A percentile compares a stretch with the other conserved stretches of the same genome.
Evolutionary conservation across 2,888 invertebrate genomes (phyloP).

Genomic region (Eledone cirrhosa): DNA sequence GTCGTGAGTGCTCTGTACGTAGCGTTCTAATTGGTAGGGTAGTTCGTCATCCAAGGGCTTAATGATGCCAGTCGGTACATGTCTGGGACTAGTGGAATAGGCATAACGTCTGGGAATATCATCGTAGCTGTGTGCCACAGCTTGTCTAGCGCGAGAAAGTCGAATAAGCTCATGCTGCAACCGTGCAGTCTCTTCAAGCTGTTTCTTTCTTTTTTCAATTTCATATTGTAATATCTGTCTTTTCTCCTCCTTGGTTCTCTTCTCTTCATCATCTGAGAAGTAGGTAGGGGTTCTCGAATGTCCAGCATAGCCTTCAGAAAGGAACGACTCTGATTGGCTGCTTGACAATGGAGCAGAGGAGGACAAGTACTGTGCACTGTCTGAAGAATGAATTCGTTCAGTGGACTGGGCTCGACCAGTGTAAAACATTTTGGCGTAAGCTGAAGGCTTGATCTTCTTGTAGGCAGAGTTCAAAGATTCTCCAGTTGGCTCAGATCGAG

Average conservation of each 20-base stretch:
- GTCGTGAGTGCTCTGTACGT: constrained; percentile 36
- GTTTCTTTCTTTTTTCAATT: constrained; percentile 72
- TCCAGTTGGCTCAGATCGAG: constrained; percentile 55
- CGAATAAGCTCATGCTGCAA: constrained; percentile 69
- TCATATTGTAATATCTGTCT: constrained; percentile 73
- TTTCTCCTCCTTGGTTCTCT: constrained; percentile 71
- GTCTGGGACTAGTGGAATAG: constrained; percentile 34
- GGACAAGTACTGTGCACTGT: constrained; percentile 19
- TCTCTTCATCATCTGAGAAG: constrained; percentile 68
- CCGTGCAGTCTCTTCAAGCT: constrained; percentile 72
- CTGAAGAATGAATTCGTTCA: constrained; percentile 19
- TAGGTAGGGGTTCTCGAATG: constrained; percentile 37
- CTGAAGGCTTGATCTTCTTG: constrained; percentile 49
- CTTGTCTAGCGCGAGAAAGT: constrained; percentile 51
- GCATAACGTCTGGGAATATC: constrained; percentile 51
- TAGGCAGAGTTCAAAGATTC: constrained; percentile 37
- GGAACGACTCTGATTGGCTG: constrained; percentile 42
- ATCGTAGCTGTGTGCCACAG: constrained; percentile 57
- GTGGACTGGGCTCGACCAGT: constrained; percentile 42
- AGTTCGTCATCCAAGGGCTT: constrained; percentile 62
- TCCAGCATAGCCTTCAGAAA: constrained; percentile 35
- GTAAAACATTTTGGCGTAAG: constrained; percentile 54
- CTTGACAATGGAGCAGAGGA: constrained; percentile 36
- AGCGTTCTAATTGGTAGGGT: constrained; percentile 35
- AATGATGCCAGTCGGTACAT: constrained; percentile 61